A percentile compares a stretch with the other conserved stretches of the same genome.
These are phyloP conservation scores for Leptogaster cylindrica DNA, from an alignment of 2,888 invertebrate species.

Conservation along the genomic window DNA sequence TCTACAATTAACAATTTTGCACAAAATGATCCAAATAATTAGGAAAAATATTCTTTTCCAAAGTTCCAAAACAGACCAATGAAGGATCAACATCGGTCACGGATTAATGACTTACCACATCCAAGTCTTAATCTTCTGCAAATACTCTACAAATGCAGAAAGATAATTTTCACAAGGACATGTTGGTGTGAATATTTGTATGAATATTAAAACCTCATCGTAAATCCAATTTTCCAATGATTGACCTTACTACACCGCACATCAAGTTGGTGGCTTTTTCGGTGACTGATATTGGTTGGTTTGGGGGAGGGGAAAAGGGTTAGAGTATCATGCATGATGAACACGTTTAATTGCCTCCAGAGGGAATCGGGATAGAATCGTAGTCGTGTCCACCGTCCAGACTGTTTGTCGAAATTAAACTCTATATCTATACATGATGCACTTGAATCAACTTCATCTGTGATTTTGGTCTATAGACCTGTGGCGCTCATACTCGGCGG, in stretches of 20 bases:
- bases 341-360: constrained; percentile 34
- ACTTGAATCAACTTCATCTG: background rate
- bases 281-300: constrained; percentile 41
- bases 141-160: no score
- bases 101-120: no score
- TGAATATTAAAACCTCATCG: constrained; percentile 11
- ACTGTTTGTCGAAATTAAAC: background rate
- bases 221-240: constrained; percentile 62
- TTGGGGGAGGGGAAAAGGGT: no score
- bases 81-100: no score
- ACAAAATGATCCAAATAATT: no score
- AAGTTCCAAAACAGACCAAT: no score
- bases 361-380: constrained; percentile 5
- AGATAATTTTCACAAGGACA: background rate
- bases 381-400: background rate
- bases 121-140: no score
- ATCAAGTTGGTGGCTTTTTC: constrained; percentile 55
- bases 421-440: background rate
- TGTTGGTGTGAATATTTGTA: background rate
- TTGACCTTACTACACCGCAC: constrained; percentile 59
- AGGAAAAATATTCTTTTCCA: no score
- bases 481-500: background rate
- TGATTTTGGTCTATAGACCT: constrained; percentile 15
- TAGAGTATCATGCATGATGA: constrained; percentile 27
- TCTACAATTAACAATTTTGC: no score